Base-by-base conservation (phyloP, 2,888 invertebrate genomes). In the Candidula unifasciata region DNA sequence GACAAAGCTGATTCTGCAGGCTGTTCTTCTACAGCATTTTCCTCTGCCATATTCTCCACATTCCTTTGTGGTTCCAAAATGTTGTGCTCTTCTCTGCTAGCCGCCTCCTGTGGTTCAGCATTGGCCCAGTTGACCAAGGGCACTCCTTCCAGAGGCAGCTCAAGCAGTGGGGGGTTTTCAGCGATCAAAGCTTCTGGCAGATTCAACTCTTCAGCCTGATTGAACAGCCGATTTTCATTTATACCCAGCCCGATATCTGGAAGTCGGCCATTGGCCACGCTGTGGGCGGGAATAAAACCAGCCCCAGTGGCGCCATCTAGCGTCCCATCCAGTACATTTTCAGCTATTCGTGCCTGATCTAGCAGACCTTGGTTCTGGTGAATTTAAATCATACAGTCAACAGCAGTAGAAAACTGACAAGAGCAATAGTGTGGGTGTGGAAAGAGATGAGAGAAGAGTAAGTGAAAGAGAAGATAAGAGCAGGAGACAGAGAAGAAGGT, bases 251-350 rank as follows among this genome's bases (percentile, higher is more conserved):
- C 88, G 33, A 86, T 86, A 60, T 87, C 86, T 33, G 87, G 86
- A 30, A 84, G 85, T 80, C 74, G 82, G 37, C 84, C 85, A 78
- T 84, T 87, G 80, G 74, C 82, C 44, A 35, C 60, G 27, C 37
- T 79, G 27, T 35, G 84, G 68, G 60, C 30, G 57, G 54, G 81
- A 64, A 71, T 60, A 24, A 84, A 85, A 21, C 78, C 78, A 13
- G 85, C 71, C 33, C 83, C 80, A n/a, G 80, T 78, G 1, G 82
- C 78, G 16, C 86, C 84, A 44, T 80, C 57, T 18, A 87, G 73
- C 0, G 87, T 85, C 54, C 87, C 89, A 77, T 87, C 86, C n/a
- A 87, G 69, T 44, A 88, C 83, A 71, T 86, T 86, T 52, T 88
- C 87, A 3, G 88, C 88, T 54, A 86, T 82, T 13, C 85, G 80